These are phyloP conservation scores for Galleria mellonella DNA, from an alignment of 1,140 invertebrate species.

Conservation along the genomic window DNA sequence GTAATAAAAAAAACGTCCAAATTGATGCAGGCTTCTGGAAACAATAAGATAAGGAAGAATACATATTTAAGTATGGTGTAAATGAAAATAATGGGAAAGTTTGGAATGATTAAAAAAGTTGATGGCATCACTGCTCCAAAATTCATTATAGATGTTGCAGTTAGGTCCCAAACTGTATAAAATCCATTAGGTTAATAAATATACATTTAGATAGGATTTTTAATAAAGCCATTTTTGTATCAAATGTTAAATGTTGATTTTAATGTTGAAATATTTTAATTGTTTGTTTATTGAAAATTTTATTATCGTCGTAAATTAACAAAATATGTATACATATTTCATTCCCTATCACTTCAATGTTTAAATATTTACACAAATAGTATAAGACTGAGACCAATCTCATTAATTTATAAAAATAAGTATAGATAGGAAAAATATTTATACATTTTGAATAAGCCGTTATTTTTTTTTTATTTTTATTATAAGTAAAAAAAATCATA, in stretches of 20 bases:
- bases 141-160: conserved; percentile 13
- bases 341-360: conserved; percentile 1
- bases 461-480: no score
- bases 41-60: no score
- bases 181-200: conserved; percentile 16
- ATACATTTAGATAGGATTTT: conserved; percentile 35
- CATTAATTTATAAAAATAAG: conserved; percentile 18
- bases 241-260: conserved; percentile 30
- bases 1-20: no score
- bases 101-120: background rate
- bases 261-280: conserved; percentile 7
- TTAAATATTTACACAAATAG: conserved; percentile 21
- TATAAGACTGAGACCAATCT: conserved; percentile 57
- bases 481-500: no score
- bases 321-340: no score
- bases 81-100: no score
- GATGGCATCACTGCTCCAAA: background rate
- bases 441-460: conserved; percentile 2
- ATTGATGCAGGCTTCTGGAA: no score
- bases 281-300: background rate
- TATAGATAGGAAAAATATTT: conserved; percentile 13
- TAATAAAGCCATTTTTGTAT: conserved; percentile 37
- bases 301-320: background rate
- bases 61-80: no score
- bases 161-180: conserved; percentile 19